phyloP scores from a whole-genome alignment of 2,797 vertebrate species.

The Spondyliosoma cantharus region DNA sequence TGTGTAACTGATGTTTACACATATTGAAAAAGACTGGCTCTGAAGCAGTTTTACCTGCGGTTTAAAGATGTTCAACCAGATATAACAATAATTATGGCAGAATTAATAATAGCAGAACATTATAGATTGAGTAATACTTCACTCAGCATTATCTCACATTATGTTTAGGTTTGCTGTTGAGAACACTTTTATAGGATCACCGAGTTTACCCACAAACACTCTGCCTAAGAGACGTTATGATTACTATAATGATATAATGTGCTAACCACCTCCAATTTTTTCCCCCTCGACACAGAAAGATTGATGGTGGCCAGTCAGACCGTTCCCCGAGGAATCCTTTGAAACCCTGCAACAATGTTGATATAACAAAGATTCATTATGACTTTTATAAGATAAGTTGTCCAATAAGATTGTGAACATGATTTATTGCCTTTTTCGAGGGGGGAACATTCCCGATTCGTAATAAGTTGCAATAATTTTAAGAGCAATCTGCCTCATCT shows the following conservation, averaged over 20 bases:
- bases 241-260: constrained; percentile 77
- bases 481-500: constrained; percentile 56
- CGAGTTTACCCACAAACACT: constrained; percentile 68
- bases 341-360: constrained; percentile 69
- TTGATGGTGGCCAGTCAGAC: constrained; percentile 70
- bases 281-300: constrained; percentile 60
- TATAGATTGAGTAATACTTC: constrained; percentile 17
- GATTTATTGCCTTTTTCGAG: constrained; percentile 62
- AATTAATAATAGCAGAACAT: constrained; percentile 33
- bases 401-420: constrained; percentile 70
- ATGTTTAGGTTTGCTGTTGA: constrained; percentile 43
- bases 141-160: constrained; percentile 30
- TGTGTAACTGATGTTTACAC: background rate
- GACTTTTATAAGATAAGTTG: constrained; percentile 66
- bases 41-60: background rate
- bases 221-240: constrained; percentile 67
- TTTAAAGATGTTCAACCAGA: constrained; percentile 4
- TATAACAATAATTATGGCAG: constrained; percentile 34
- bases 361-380: constrained; percentile 75
- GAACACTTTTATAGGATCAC: constrained; percentile 59
- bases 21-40: background rate
- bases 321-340: constrained; percentile 59
- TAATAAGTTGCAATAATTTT: constrained; percentile 72
- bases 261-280: constrained; percentile 71
- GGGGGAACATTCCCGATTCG: constrained; percentile 65